phyloP scores from a whole-genome alignment of 2,113 vertebrate genomes.

The Ochotona princeps region DNA sequence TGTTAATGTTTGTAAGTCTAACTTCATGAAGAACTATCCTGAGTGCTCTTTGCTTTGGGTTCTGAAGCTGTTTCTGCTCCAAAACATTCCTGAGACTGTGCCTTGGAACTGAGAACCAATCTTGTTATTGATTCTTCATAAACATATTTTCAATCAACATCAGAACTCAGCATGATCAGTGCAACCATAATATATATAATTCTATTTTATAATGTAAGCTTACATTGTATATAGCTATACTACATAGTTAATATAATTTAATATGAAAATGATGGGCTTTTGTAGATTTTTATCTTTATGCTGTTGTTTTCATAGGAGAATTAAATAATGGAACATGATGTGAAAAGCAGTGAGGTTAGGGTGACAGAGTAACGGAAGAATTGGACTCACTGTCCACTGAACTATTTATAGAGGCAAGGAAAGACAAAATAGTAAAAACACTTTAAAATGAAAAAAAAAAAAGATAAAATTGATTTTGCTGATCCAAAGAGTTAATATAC shows the following conservation, averaged over 20 bases:
- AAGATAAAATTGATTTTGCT: neutral
- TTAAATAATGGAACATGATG: neutral
- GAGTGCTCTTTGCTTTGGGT: neutral
- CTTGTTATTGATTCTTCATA: neutral
- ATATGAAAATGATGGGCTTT: too few relatives aligned
- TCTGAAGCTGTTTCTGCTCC: neutral
- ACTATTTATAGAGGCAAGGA: neutral
- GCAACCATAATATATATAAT: too few relatives aligned
- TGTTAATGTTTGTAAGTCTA: neutral
- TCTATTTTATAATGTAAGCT: too few relatives aligned
- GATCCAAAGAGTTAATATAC: neutral
- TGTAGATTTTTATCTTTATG: neutral
- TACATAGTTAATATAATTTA: too few relatives aligned
- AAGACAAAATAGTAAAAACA: neutral
- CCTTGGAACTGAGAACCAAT: neutral
- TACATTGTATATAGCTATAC: too few relatives aligned
- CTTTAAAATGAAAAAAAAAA: slow-evolving; percentile 9
- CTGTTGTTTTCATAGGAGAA: neutral
- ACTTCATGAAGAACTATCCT: neutral
- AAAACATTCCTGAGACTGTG: neutral
- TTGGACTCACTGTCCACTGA: neutral
- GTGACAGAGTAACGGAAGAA: neutral
- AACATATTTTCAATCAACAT: neutral
- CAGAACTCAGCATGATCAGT: neutral
- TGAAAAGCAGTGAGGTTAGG: neutral